phyloP scores from a whole-genome alignment of 2,113 vertebrate species.

The Semicossyphus pulcher region DNA sequence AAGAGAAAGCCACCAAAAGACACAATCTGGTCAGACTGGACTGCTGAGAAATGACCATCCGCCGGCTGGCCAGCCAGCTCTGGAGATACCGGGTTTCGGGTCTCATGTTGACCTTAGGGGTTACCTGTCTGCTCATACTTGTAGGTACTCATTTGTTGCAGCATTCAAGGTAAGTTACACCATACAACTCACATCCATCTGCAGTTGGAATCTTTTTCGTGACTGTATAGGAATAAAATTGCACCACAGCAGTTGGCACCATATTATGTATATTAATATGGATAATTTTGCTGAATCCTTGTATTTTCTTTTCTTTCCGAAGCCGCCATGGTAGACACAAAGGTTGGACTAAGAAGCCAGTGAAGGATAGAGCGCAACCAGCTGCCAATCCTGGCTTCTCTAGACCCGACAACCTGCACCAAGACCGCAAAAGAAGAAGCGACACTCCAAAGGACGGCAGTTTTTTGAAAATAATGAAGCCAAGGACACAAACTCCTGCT shows the following conservation, averaged over 20 bases:
- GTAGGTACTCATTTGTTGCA: slow-evolving; percentile 35
- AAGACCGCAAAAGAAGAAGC: not conserved
- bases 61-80: slow-evolving; percentile 30
- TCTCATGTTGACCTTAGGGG: slow-evolving; percentile 32
- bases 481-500: not conserved
- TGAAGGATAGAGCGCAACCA: not conserved
- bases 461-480: not conserved
- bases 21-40: not conserved
- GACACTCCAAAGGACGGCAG: not conserved
- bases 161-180: slow-evolving; percentile 28
- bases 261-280: no score
- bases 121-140: slow-evolving; percentile 41
- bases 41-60: slow-evolving; percentile 40
- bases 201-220: not conserved
- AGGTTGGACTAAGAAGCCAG: not conserved
- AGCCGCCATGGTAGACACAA: not conserved
- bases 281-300: no score
- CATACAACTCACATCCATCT: not conserved
- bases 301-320: not conserved
- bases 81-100: slow-evolving; percentile 37
- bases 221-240: not conserved
- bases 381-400: not conserved
- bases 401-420: not conserved
- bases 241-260: no score
- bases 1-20: not conserved